Base-by-base conservation (phyloP, 2,888 invertebrate species). In the Agapetus fuscipes region DNA sequence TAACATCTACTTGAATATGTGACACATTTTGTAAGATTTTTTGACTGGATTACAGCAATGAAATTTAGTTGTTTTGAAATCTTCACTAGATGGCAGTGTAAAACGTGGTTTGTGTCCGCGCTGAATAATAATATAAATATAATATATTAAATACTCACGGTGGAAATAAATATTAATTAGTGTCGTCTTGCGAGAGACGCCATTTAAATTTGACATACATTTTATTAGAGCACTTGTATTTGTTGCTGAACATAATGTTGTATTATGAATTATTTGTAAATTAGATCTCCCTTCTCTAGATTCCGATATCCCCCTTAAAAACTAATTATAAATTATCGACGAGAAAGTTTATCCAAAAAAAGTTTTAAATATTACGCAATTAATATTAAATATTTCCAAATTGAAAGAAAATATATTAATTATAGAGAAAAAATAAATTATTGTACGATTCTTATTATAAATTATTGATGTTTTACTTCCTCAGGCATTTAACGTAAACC, bases 161-260 rank as follows among this genome's bases (percentile, higher is more conserved):
- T 4, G 5, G 20, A 9, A 20, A 6, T 6, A 9, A 9, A 20
- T 20, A 20, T 20, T 20, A 20, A 20, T 44, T 37, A 17, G 25
- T 34, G 40, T 28, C 30, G 17, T 40, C 39, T 40, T n/a, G 27
- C 12, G 11, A 17, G 29, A 43, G 43, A 43, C 32, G 30, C 27
- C 37, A 16, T 34, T 28, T 34, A 40, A 39, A 44, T 40, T 33
- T 37, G 30, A 32, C 34, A 36, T 40, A 36, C 39, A 37, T 34
- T 37, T 17, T 33, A 41, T 37, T 30, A 26, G 34, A 42, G 34
- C 39, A 34, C 36, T 42, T 32, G 39, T 42, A 40, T 46, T 37
- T 42, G 34, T 37, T 34, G 17, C 30, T 27, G 25, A 26, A 30
- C 27, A 17, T 37, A 30, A 24, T 30, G 9, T 20, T 6, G 9